Percentiles rank a stretch among this genome's conserved stretches.
phyloP scores from a whole-genome alignment of 2,888 invertebrate genomes.

The Drosophila hamatofila region DNA sequence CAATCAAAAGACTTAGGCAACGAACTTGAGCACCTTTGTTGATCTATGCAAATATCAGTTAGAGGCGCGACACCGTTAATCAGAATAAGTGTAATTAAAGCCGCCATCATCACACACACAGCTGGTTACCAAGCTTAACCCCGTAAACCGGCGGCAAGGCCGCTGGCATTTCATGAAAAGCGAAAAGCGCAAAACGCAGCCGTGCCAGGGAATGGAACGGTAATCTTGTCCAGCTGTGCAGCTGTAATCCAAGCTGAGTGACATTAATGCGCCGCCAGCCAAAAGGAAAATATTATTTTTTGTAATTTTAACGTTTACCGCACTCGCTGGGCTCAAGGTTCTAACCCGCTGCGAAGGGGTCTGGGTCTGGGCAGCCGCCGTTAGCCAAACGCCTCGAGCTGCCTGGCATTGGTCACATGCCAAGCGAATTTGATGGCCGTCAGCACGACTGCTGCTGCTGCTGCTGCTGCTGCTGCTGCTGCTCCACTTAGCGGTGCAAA shows the following conservation, averaged over 20 bases:
- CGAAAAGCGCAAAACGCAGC: slow-evolving; percentile 40
- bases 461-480: slow-evolving; percentile 25
- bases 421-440: slow-evolving; percentile 24
- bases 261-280: slow-evolving; percentile 55
- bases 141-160: slow-evolving; percentile 69
- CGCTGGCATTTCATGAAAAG: slow-evolving; percentile 65
- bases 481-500: slow-evolving; percentile 68
- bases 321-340: slow-evolving; percentile 57
- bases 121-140: slow-evolving; percentile 35
- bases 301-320: slow-evolving; percentile 55
- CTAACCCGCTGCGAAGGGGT: slow-evolving; percentile 36
- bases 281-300: slow-evolving; percentile 68
- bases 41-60: slow-evolving; percentile 63
- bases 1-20: slow-evolving; percentile 67
- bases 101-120: slow-evolving; percentile 20
- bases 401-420: slow-evolving; percentile 49
- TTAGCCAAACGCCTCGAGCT: not conserved
- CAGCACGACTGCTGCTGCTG: not conserved
- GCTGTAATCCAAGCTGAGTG: slow-evolving; percentile 42
- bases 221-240: slow-evolving; percentile 56
- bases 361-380: slow-evolving; percentile 31
- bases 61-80: slow-evolving; percentile 66
- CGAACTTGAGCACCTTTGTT: slow-evolving; percentile 55
- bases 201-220: slow-evolving; percentile 31
- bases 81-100: slow-evolving; percentile 69